Evolutionary conservation across 2,113 vertebrate genomes (phyloP).

Genomic region (Nannospalax galili): DNA sequence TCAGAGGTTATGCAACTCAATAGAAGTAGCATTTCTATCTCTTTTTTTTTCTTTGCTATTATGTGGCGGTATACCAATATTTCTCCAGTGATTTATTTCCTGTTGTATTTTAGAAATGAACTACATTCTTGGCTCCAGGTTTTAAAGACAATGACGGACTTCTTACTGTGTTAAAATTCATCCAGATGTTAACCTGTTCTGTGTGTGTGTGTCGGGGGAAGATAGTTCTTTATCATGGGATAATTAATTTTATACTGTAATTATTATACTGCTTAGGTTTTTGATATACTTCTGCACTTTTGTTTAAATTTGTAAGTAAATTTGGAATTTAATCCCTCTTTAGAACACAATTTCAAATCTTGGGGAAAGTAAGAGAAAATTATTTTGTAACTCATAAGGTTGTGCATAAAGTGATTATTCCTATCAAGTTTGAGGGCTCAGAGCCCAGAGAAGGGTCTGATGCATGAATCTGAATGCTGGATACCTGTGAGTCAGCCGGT

Average conservation of each 20-base stretch:
- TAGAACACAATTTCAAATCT: constrained; percentile 38
- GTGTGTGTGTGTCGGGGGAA: too few species aligned
- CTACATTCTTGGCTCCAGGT: neutral
- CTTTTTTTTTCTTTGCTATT: neutral
- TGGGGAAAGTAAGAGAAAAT: constrained; percentile 30
- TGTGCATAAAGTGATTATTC: constrained; percentile 28
- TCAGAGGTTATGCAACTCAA: neutral
- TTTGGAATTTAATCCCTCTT: constrained; percentile 30
- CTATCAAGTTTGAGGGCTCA: constrained; percentile 8
- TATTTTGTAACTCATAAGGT: neutral
- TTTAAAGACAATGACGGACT: neutral
- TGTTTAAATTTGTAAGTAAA: constrained; percentile 52
- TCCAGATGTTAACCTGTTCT: neutral
- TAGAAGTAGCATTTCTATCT: neutral
- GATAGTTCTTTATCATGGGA: neutral
- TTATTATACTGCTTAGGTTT: neutral
- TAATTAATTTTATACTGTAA: neutral
- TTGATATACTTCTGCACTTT: neutral
- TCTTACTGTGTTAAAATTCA: neutral
- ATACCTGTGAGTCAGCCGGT: constrained; percentile 26
- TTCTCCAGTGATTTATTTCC: neutral
- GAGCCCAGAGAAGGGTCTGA: constrained; percentile 22
- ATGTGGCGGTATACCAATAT: too few species aligned
- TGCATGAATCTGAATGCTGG: constrained; percentile 10
- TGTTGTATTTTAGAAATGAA: neutral